phyloP scores from a whole-genome alignment of 2,888 invertebrate genomes.

The Acanthosepion esculentum region DNA sequence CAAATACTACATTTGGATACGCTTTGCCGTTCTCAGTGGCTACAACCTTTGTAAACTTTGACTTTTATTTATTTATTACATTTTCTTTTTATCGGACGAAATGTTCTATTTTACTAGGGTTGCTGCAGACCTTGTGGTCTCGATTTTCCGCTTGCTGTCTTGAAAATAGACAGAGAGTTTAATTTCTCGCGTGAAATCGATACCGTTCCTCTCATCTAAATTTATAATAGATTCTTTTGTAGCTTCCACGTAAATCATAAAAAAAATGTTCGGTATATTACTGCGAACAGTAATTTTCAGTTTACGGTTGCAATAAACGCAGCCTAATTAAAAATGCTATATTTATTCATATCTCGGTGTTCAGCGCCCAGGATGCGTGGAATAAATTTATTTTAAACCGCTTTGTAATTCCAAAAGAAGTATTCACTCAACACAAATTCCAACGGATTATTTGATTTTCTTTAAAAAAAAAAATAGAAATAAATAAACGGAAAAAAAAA shows the following conservation, averaged over 20 bases:
- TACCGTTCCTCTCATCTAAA: neutral
- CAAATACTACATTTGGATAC: neutral
- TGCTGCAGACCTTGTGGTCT: neutral
- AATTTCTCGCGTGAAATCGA: neutral
- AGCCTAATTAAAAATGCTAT: too few relatives aligned
- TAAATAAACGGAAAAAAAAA: too few relatives aligned
- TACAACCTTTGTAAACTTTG: neutral
- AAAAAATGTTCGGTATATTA: neutral
- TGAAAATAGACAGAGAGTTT: neutral
- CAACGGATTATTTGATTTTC: too few relatives aligned
- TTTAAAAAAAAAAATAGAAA: too few relatives aligned
- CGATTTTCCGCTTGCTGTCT: neutral
- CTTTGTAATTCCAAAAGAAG: too few relatives aligned
- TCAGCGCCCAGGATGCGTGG: too few relatives aligned
- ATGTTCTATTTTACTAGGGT: too few relatives aligned
- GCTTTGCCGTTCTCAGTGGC: neutral
- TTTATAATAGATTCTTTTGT: neutral
- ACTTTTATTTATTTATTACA: neutral
- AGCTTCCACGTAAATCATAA: neutral
- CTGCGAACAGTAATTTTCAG: neutral
- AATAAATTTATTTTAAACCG: too few relatives aligned
- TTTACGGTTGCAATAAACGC: too few relatives aligned
- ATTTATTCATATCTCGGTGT: too few relatives aligned
- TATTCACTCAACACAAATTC: too few relatives aligned
- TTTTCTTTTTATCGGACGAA: neutral